A percentile compares a stretch with the other conserved stretches of the same genome.
Evolutionary conservation across 1,140 invertebrate species (phyloP).

Genomic region (Aphidius gifuensis): DNA sequence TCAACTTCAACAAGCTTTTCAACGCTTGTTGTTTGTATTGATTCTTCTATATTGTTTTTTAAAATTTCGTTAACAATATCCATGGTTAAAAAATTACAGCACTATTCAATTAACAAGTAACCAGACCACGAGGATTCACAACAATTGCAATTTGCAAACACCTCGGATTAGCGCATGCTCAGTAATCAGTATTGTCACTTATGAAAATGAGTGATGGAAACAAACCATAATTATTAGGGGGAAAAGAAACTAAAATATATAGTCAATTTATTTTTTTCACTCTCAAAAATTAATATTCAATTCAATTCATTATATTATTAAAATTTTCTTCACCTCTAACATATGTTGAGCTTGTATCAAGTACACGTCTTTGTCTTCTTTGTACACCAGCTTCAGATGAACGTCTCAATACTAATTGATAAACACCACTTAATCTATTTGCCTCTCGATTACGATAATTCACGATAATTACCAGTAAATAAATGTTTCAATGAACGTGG

Average conservation of each 20-base stretch:
- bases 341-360: constrained; percentile 97
- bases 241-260: no score
- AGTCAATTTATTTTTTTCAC: no score
- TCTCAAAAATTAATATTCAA: no score
- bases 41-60: not conserved
- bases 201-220: no score
- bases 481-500: constrained; percentile 88
- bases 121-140: no score
- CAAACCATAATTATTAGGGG: no score
- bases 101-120: no score
- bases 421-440: constrained; percentile 93
- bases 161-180: no score
- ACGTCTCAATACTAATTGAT: constrained; percentile 88
- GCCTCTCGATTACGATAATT: constrained; percentile 83
- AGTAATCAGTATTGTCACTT: no score
- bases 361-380: constrained; percentile 86
- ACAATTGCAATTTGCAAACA: no score
- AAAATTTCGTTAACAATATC: constrained; percentile 13
- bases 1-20: constrained; percentile 71
- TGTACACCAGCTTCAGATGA: constrained; percentile 90
- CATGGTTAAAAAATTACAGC: not conserved
- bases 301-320: no score
- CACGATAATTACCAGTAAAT: constrained; percentile 83
- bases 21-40: constrained; percentile 57
- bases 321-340: constrained; percentile 98